These are phyloP conservation scores for Dysmachus trigonus DNA, from an alignment of 2,888 invertebrate species.

Conservation along the genomic window DNA sequence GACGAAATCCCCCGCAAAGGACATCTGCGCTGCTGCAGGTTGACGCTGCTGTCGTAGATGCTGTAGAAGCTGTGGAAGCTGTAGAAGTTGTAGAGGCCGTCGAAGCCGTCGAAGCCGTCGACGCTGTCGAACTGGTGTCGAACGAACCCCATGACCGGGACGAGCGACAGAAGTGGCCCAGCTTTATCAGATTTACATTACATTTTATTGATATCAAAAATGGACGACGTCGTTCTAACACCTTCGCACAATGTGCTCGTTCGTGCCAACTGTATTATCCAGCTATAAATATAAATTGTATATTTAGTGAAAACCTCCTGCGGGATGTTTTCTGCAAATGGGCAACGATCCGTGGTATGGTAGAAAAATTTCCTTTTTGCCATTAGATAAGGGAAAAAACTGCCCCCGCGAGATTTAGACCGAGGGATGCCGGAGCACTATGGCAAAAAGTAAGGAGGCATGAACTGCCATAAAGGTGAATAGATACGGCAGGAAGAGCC, in stretches of 20 bases:
- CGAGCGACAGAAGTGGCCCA: background rate
- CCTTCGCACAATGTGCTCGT: constrained; percentile 24
- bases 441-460: constrained; percentile 33
- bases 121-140: background rate
- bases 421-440: background rate
- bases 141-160: background rate
- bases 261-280: constrained; percentile 26
- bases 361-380: constrained; percentile 41
- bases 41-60: background rate
- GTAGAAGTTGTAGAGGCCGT: too few relatives aligned
- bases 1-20: background rate
- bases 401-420: constrained; percentile 27
- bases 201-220: constrained; percentile 29
- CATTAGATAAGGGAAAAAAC: constrained; percentile 25
- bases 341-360: constrained; percentile 41
- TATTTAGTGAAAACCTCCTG: constrained; percentile 40
- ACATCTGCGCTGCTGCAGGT: background rate
- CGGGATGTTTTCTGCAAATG: constrained; percentile 42
- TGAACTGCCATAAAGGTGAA: constrained; percentile 43
- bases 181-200: constrained; percentile 34
- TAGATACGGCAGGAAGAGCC: constrained; percentile 29
- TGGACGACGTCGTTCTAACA: constrained; percentile 20
- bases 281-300: constrained; percentile 42
- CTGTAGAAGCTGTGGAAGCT: background rate
- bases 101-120: background rate